A percentile compares a stretch with the other conserved stretches of the same genome.
These are phyloP conservation scores for Chelon labrosus DNA, from an alignment of 2,797 vertebrate species.

Conservation along the genomic window DNA sequence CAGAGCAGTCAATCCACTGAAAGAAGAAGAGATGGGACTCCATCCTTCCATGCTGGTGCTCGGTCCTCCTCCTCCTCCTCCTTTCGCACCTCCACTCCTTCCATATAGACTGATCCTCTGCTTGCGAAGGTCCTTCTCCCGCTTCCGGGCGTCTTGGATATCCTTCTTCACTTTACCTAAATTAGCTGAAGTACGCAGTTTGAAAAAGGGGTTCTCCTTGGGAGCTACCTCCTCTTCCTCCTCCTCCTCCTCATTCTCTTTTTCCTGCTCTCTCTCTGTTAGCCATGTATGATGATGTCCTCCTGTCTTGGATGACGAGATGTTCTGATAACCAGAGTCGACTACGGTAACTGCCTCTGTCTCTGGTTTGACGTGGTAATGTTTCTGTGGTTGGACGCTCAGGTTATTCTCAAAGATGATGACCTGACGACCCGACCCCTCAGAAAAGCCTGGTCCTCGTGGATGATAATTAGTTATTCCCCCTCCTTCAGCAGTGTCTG, in stretches of 20 bases:
- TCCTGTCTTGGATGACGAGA: conserved; percentile 16
- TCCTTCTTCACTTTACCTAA: conserved; percentile 86
- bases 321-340: conserved; percentile 22
- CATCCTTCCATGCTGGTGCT: conserved; percentile 20
- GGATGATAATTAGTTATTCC: neutral
- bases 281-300: neutral
- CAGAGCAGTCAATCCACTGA: conserved; percentile 38
- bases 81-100: conserved; percentile 24
- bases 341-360: conserved; percentile 21
- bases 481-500: conserved; percentile 13
- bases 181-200: conserved; percentile 79
- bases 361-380: conserved; percentile 24
- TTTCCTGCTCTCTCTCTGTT: conserved; percentile 18
- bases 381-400: conserved; percentile 39
- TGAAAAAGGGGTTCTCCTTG: conserved; percentile 86
- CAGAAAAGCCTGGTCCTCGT: conserved; percentile 62
- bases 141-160: conserved; percentile 85
- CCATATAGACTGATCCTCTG: conserved; percentile 87
- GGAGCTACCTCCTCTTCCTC: conserved; percentile 37
- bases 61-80: conserved; percentile 29
- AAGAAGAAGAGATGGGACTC: conserved; percentile 34
- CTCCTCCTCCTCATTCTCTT: conserved; percentile 16
- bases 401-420: conserved; percentile 80
- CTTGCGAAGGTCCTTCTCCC: conserved; percentile 86
- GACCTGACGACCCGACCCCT: conserved; percentile 68